Evolutionary conservation across 1,140 invertebrate genomes (phyloP).

Genomic region (Dreissena polymorpha): DNA sequence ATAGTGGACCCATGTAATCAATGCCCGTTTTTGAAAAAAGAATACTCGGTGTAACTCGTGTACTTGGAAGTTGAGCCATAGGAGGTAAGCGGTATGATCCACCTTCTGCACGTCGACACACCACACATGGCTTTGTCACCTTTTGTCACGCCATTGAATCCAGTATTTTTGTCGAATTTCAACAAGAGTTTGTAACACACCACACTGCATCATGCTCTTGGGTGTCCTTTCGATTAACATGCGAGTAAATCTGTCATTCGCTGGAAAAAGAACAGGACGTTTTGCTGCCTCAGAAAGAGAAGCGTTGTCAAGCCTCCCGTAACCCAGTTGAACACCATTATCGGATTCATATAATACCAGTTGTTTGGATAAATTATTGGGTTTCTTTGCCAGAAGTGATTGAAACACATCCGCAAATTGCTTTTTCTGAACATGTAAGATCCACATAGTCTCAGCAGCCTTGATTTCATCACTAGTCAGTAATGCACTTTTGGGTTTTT

Average conservation of each 20-base stretch:
- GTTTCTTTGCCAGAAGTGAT: background rate
- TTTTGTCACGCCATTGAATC: conserved; percentile 20
- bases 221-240: conserved; percentile 15
- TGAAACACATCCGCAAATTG: conserved; percentile 21
- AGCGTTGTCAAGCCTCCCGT: conserved; percentile 11
- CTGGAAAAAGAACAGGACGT: background rate
- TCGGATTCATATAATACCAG: background rate
- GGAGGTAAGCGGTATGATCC: conserved; percentile 9
- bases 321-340: background rate
- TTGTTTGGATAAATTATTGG: conserved; percentile 4
- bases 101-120: background rate
- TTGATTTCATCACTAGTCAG: background rate
- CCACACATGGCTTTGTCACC: conserved; percentile 1
- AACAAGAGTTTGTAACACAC: conserved; percentile 14
- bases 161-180: conserved; percentile 29
- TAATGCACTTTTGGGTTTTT: background rate
- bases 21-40: background rate
- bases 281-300: background rate
- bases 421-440: conserved; percentile 5
- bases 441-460: conserved; percentile 1
- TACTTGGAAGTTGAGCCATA: conserved; percentile 2
- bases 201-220: conserved; percentile 15
- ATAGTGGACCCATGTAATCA: background rate
- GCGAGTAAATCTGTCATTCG: conserved; percentile 1
- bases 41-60: background rate